These are phyloP conservation scores for Baronia brevicornis DNA, from an alignment of 2,888 invertebrate species.

Conservation along the genomic window DNA sequence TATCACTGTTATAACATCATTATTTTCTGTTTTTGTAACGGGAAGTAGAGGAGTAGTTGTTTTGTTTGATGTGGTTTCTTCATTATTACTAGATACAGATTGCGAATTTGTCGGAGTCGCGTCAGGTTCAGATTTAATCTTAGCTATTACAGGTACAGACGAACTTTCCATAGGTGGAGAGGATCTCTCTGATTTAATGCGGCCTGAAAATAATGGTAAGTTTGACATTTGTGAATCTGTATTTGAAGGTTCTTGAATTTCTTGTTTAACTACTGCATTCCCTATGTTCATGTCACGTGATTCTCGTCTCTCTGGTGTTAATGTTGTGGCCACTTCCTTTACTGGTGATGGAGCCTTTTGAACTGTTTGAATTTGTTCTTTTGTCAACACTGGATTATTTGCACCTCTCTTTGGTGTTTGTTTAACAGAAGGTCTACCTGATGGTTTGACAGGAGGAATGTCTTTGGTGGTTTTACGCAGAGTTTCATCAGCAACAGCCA, in stretches of 20 bases:
- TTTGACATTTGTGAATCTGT: slow-evolving; percentile 29
- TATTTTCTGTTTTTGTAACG: slow-evolving; percentile 53
- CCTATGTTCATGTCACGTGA: slow-evolving; percentile 33
- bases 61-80: slow-evolving; percentile 7
- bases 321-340: slow-evolving; percentile 12
- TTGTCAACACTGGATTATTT: slow-evolving; percentile 32
- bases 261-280: slow-evolving; percentile 56
- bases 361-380: slow-evolving; percentile 24
- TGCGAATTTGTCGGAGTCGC: slow-evolving; percentile 20
- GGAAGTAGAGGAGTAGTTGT: slow-evolving; percentile 35
- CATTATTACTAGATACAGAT: slow-evolving; percentile 24
- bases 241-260: slow-evolving; percentile 31
- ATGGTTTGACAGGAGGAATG: slow-evolving; percentile 27
- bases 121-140: slow-evolving; percentile 53
- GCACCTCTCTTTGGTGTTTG: slow-evolving; percentile 60
- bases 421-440: slow-evolving; percentile 50
- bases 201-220: slow-evolving; percentile 46
- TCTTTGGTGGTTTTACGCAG: slow-evolving; percentile 33
- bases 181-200: slow-evolving; percentile 55
- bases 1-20: slow-evolving; percentile 45
- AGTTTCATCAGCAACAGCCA: too few relatives aligned
- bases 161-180: slow-evolving; percentile 31
- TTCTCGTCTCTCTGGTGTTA: slow-evolving; percentile 32
- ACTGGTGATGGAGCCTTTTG: slow-evolving; percentile 22
- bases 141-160: slow-evolving; percentile 46